These are phyloP conservation scores for Heteromurus nitidus DNA, from an alignment of 2,888 invertebrate species.

Conservation along the genomic window DNA sequence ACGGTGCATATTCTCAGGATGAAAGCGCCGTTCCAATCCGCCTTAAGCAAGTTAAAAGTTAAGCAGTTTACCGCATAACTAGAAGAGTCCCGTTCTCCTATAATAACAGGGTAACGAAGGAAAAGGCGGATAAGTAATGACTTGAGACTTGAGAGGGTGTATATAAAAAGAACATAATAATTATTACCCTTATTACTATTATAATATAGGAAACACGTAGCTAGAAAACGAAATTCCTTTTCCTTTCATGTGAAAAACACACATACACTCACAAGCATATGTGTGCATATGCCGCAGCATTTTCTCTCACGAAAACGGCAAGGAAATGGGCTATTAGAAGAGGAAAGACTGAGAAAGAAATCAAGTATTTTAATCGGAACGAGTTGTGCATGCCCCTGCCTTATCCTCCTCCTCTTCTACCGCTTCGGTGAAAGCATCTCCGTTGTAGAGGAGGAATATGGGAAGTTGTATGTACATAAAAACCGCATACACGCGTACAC, in stretches of 20 bases:
- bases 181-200: constrained; percentile 1
- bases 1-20: not conserved
- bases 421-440: not conserved
- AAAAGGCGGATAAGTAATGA: constrained; percentile 8
- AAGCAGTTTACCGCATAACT: too few relatives aligned
- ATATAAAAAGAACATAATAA: not conserved
- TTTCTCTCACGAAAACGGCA: not conserved
- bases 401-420: too few relatives aligned
- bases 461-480: not conserved
- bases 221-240: too few relatives aligned
- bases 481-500: not conserved
- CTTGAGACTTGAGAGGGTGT: not conserved
- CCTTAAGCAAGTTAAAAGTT: too few relatives aligned
- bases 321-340: constrained; percentile 55
- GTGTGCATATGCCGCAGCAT: not conserved
- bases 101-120: not conserved
- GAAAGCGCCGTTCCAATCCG: too few relatives aligned
- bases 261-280: not conserved
- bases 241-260: too few relatives aligned
- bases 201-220: not conserved
- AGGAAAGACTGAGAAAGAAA: constrained; percentile 23
- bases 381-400: too few relatives aligned
- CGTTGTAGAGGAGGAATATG: not conserved
- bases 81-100: too few relatives aligned
- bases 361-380: not conserved